These are phyloP conservation scores for Silvanus unidentatus DNA, from an alignment of 2,888 invertebrate genomes.

Conservation along the genomic window DNA sequence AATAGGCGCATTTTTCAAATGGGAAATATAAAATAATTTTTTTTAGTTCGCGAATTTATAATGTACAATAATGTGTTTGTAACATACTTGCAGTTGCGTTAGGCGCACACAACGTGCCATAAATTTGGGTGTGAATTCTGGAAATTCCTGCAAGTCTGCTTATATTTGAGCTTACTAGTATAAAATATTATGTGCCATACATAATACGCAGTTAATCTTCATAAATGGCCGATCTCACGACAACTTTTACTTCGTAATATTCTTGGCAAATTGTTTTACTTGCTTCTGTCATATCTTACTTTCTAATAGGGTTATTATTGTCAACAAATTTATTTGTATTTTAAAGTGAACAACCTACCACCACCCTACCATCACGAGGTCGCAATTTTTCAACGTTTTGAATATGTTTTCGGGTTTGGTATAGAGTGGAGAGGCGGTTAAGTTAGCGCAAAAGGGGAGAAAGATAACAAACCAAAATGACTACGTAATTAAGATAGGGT, in stretches of 20 bases:
- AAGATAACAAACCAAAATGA: no score
- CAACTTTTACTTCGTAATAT: constrained; percentile 22
- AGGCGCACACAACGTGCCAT: constrained; percentile 26
- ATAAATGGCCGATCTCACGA: constrained; percentile 25
- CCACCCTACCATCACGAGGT: no score
- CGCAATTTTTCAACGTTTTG: no score
- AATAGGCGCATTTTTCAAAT: no score
- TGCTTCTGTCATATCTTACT: constrained; percentile 9
- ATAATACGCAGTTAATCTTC: constrained; percentile 29
- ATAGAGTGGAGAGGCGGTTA: no score
- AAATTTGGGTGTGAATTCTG: constrained; percentile 31
- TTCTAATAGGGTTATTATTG: background rate
- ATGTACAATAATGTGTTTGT: constrained; percentile 9
- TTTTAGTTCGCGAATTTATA: no score
- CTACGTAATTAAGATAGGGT: no score
- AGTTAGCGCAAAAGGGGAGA: no score
- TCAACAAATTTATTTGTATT: background rate
- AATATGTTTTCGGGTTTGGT: no score
- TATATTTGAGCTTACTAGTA: constrained; percentile 23
- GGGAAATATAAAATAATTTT: no score
- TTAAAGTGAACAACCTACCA: no score
- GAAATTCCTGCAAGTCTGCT: constrained; percentile 30
- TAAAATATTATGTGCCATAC: constrained; percentile 28
- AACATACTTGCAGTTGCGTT: constrained; percentile 27
- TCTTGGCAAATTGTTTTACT: constrained; percentile 22